Base-by-base conservation (phyloP, 2,888 invertebrate species). In the Ctenicera cuprea region DNA sequence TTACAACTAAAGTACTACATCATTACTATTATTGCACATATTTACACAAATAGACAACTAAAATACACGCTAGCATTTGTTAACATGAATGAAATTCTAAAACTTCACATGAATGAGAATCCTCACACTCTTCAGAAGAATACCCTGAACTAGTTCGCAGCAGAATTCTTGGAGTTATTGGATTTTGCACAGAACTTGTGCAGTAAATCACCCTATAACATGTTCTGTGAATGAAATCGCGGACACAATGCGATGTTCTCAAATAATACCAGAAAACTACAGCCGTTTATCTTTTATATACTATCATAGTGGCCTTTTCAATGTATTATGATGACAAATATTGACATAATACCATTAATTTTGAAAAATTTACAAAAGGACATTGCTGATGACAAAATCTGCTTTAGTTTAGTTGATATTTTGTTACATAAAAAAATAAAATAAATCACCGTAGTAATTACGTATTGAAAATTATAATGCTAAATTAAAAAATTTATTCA, bases 261-360 rank as follows among this genome's bases (percentile, higher is more conserved):
- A 62, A 50, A 74, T 74, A 74, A 74, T 71, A 67, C 74, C 41
- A 66, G 74, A 70, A 71, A 74, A 71, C 74, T 74, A 69, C 59
- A 66, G 52, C 59, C 70, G 66, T 74, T 74, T 74, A 74, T 74
- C 74, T 74, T 74, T 70, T 74, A 74, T 74, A 18, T 45, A 61
- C 66, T 37, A 71, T 70, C 65, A 62, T 71, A 70, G 18, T 65
- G 63, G 33, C 69, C 73, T 52, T 70, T 70, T 73, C 61, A 62
- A 38, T 71, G 66, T 66, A 62, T 74, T 70, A 74, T 71, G 66
- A 70, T 74, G 74, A 74, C 71, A 74, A 74, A 73, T 73, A 73
- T 69, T 65, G 73, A 26, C 64, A 57, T n/a, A n/a, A n/a, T 63
- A 61, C 57, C 20, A 52, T 71, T 45, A 63, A 50, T 65, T 50